Conservation (phyloP, 2,113 vertebrate genomes). For the Brachypodius melanocephalos region DNA sequence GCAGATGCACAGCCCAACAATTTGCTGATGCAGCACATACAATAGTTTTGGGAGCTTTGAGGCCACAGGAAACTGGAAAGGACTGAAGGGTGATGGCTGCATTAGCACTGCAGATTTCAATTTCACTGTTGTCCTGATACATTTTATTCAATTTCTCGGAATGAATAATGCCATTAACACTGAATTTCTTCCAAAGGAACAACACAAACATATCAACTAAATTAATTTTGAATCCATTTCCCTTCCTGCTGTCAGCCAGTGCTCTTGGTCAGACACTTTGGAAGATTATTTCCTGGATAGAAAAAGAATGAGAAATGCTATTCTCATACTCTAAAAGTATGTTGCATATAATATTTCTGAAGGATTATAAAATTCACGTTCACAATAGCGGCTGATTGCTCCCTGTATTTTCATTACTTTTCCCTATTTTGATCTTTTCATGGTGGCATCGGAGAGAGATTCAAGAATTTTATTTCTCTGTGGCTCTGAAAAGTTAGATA, state of each 20-base stretch:
- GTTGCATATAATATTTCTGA: constrained; percentile 28
- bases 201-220: background rate
- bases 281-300: constrained; percentile 31
- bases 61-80: background rate
- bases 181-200: background rate
- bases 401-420: constrained; percentile 29
- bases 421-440: constrained; percentile 22
- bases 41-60: background rate
- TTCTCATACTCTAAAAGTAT: constrained; percentile 33
- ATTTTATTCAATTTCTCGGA: constrained; percentile 23
- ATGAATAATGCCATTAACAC: constrained; percentile 14
- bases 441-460: background rate
- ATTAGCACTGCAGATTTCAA: background rate
- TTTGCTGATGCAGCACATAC: background rate
- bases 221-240: background rate
- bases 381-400: constrained; percentile 57
- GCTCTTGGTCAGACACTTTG: background rate
- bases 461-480: constrained; percentile 6
- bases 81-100: background rate
- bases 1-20: background rate
- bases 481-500: background rate
- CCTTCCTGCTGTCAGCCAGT: background rate
- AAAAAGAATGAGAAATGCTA: constrained; percentile 22
- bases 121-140: background rate
- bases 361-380: constrained; percentile 15